Percentiles rank a stretch among this genome's conserved stretches.
Conservation (phyloP, 1,140 invertebrate genomes). For the Schlechtendalia chinensis region DNA sequence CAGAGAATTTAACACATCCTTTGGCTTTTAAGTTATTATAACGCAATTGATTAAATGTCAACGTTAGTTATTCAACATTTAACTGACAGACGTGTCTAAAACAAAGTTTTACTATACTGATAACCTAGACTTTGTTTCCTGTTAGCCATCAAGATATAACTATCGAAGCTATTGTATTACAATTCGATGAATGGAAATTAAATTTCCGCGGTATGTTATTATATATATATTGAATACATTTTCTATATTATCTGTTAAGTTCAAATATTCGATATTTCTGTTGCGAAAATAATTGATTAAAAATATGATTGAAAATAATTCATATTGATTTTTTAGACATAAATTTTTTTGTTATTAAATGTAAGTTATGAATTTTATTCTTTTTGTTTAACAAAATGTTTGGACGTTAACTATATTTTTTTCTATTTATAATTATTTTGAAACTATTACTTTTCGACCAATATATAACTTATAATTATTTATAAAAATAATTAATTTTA, state of each 20-base stretch:
- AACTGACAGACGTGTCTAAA: neutral
- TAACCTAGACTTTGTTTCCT: neutral
- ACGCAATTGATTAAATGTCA: neutral
- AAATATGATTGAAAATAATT: too few species aligned
- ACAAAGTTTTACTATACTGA: conserved; percentile 1
- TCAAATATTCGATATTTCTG: too few species aligned
- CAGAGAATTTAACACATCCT: neutral
- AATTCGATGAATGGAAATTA: neutral
- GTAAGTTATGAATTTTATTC: too few species aligned
- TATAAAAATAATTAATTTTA: too few species aligned
- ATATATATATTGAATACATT: conserved; percentile 10
- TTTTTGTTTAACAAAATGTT: too few species aligned
- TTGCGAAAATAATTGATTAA: too few species aligned
- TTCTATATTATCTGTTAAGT: neutral
- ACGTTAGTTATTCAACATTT: conserved; percentile 11
- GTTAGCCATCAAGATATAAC: neutral
- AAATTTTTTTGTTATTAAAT: too few species aligned
- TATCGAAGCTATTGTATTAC: neutral
- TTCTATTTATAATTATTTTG: too few species aligned
- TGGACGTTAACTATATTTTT: too few species aligned
- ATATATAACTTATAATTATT: too few species aligned
- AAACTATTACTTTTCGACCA: too few species aligned
- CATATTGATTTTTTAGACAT: too few species aligned
- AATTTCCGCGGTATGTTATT: neutral
- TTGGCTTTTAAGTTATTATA: neutral